These are phyloP conservation scores for Morus bassanus DNA, from an alignment of 2,797 vertebrate species.

Conservation along the genomic window DNA sequence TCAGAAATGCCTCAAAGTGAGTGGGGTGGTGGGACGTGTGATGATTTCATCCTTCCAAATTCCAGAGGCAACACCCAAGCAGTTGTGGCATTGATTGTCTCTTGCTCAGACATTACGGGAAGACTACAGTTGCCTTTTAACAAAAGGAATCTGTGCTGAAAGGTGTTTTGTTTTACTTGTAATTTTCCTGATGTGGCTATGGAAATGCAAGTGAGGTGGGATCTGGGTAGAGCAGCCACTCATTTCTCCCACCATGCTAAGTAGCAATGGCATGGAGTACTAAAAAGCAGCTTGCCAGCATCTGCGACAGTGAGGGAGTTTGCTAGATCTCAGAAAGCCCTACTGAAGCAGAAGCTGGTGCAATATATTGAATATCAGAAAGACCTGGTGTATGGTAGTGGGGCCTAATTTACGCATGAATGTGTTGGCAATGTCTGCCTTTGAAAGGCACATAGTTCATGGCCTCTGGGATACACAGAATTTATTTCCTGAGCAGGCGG, in stretches of 20 bases:
- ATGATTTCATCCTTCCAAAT: constrained; percentile 54
- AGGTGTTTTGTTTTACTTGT: not conserved
- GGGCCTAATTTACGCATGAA: not conserved
- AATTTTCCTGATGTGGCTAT: not conserved
- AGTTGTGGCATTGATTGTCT: not conserved
- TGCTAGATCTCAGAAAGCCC: not conserved
- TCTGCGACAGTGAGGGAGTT: not conserved
- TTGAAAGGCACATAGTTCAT: not conserved
- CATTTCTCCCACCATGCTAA: not conserved
- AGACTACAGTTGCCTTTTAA: not conserved
- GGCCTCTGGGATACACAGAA: not conserved
- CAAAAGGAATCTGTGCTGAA: not conserved
- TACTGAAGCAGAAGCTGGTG: not conserved
- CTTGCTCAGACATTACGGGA: not conserved
- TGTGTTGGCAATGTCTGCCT: not conserved
- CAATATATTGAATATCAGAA: not conserved
- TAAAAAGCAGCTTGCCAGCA: not conserved
- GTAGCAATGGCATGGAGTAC: not conserved
- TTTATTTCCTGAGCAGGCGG: not conserved
- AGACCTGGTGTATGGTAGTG: not conserved
- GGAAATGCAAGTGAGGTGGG: not conserved
- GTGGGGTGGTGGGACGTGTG: not conserved
- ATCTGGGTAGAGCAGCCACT: not conserved
- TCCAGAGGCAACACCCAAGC: constrained; percentile 1
- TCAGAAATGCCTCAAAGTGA: constrained; percentile 45